Conservation (phyloP, 1,140 invertebrate species). For the Eupristina koningsbergeri region DNA sequence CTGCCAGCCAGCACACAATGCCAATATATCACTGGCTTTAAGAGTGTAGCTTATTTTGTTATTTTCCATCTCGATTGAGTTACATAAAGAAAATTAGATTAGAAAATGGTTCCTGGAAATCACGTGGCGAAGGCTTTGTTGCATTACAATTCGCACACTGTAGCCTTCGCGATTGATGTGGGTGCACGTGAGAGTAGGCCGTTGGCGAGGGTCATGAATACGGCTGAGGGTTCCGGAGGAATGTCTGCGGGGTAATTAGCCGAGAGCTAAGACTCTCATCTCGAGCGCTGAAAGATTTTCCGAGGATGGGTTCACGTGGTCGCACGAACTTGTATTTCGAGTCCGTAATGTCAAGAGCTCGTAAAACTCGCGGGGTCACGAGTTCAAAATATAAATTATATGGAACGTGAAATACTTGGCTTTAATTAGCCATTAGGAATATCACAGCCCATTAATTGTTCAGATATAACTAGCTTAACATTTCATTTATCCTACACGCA, state of each 20-base stretch:
- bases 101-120: not conserved
- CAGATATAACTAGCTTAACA: no score
- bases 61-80: not conserved
- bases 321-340: slow-evolving; percentile 22
- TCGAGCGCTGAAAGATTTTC: slow-evolving; percentile 39
- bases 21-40: no score
- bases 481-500: no score
- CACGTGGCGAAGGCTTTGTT: not conserved
- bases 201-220: not conserved
- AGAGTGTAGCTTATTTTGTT: no score
- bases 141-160: no score
- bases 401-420: not conserved
- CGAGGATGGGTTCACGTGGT: not conserved
- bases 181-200: not conserved
- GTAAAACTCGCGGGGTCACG: slow-evolving; percentile 20
- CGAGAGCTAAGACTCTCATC: not conserved
- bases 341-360: slow-evolving; percentile 46
- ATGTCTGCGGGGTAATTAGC: slow-evolving; percentile 49
- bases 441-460: not conserved
- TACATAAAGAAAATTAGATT: not conserved
- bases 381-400: not conserved
- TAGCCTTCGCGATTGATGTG: not conserved
- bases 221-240: not conserved
- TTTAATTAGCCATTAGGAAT: slow-evolving; percentile 9
- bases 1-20: no score